Base-by-base conservation (phyloP, 2,113 vertebrate genomes). In the Callopanchax toddi region DNA sequence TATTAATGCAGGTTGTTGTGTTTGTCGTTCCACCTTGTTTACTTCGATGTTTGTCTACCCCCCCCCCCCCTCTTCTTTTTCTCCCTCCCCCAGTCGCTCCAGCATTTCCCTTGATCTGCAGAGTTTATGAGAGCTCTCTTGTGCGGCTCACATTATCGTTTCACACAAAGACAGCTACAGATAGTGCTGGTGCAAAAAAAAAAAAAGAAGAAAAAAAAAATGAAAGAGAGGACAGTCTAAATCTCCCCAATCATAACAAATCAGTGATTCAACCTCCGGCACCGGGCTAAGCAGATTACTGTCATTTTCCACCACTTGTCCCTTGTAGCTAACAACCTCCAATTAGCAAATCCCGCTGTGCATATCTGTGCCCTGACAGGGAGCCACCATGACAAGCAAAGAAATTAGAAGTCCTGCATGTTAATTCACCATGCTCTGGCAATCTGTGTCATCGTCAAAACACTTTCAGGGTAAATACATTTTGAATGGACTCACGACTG, bases 331-430 rank as follows among this genome's bases (percentile, higher is more conserved):
- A 92, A 94, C 92, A 89, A 86, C 77, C 90, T 93, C 89, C 91
- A 93, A 90, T 93, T 94, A 95, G 88, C 88, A 94, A 94, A 93
- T 91, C 84, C 85, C 57, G 77, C 81, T 92, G 83, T 71, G 89
- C 86, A 91, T 91, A 88, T 92, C 91, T 84, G 72, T 67, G 87
- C 60, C 89, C 88, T 93, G 92, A 93, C 62, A 85, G 69, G 91
- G 88, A 94, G 79, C 66, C 76, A 89, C 84, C 86, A 78, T 92
- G 93, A 95, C 90, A 96, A 84, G 82, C 82, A 89, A 80, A 89
- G 88, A 91, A 93, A 92, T 90, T 79, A 91, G 57, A 89, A 91
- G 79, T 85, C 81, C 88, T 81, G 67, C 70, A 84, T 91, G 92
- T 92, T 91, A 92, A 90, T 90, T 87, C 83, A 91, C 85, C 76